Evolutionary conservation across 2,797 vertebrate genomes (phyloP).

Genomic region (Furcifer pardalis): DNA sequence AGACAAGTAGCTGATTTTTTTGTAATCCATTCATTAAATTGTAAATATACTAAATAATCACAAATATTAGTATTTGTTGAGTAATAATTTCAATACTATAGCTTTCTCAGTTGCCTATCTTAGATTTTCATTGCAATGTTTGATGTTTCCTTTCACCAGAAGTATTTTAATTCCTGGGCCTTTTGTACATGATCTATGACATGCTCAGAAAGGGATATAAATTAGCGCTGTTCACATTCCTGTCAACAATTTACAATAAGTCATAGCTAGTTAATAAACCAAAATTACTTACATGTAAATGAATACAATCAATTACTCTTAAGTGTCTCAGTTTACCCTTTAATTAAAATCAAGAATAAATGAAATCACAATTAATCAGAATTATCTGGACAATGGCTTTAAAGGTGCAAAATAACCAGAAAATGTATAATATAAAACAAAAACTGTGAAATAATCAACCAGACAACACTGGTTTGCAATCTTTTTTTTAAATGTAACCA

Average conservation of each 20-base stretch:
- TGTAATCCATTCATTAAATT: neutral
- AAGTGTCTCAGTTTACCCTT: neutral
- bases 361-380: neutral
- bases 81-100: conserved; percentile 6
- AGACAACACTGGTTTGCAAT: neutral
- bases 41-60: conserved; percentile 20
- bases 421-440: conserved; percentile 6
- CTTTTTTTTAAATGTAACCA: conserved; percentile 33
- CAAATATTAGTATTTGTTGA: conserved; percentile 17
- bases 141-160: conserved; percentile 19
- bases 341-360: neutral
- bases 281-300: neutral
- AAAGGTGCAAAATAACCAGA: neutral
- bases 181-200: conserved; percentile 15
- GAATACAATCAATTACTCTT: neutral
- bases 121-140: neutral
- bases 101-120: neutral
- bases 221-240: conserved; percentile 21
- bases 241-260: conserved; percentile 22
- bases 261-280: conserved; percentile 33
- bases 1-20: neutral
- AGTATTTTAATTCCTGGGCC: neutral
- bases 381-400: conserved; percentile 9
- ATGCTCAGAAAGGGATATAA: conserved; percentile 43
- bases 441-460: neutral